Conservation (phyloP, 1,140 invertebrate species). For the Drosophila lowei region DNA sequence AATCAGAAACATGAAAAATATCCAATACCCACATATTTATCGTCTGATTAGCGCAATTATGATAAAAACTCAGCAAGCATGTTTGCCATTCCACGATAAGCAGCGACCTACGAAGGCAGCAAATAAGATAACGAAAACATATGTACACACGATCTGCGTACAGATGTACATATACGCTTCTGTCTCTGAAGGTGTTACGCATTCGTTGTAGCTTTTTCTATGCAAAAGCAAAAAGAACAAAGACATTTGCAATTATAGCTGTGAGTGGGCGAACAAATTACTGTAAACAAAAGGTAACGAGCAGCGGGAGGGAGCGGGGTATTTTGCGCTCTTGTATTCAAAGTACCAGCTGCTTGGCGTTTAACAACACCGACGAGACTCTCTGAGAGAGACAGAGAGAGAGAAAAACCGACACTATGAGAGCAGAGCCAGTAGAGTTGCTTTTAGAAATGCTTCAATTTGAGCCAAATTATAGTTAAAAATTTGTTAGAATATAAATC, state of each 20-base stretch:
- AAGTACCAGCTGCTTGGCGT: constrained; percentile 50
- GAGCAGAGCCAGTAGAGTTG: constrained; percentile 24
- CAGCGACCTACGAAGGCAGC: constrained; percentile 1
- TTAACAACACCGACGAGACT: constrained; percentile 50
- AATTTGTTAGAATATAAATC: too few relatives aligned
- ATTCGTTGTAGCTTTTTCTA: constrained; percentile 13
- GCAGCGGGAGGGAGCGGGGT: background rate
- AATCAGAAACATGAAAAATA: constrained; percentile 32
- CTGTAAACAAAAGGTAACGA: constrained; percentile 21
- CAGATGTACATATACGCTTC: background rate
- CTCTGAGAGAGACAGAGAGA: constrained; percentile 6
- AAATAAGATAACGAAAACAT: constrained; percentile 33
- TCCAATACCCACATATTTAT: constrained; percentile 29
- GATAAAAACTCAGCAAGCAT: constrained; percentile 65
- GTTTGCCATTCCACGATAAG: constrained; percentile 21
- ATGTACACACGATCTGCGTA: constrained; percentile 7
- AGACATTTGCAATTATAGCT: constrained; percentile 14
- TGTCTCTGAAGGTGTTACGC: constrained; percentile 35
- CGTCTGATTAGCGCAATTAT: constrained; percentile 65
- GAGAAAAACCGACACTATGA: background rate
- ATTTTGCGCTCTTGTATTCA: constrained; percentile 7
- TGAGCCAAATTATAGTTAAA: too few relatives aligned
- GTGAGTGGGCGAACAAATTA: constrained; percentile 34
- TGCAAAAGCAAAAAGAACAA: constrained; percentile 15
- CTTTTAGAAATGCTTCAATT: too few relatives aligned